These are phyloP conservation scores for Adela reaumurella DNA, from an alignment of 2,888 invertebrate species.

Conservation along the genomic window DNA sequence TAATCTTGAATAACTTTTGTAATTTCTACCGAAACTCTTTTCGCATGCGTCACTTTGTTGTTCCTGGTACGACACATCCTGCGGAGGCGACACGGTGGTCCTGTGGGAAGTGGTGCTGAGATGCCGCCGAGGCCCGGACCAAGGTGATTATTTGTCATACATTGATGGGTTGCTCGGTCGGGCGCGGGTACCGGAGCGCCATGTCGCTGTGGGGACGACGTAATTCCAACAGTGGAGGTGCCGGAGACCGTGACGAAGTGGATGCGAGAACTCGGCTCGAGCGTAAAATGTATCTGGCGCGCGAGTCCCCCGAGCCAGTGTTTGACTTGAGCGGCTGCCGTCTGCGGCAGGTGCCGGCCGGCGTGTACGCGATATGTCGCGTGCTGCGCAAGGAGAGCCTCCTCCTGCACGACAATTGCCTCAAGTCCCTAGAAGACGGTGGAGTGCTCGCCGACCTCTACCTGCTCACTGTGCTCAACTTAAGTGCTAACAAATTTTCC, in stretches of 20 bases:
- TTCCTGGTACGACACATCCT: neutral
- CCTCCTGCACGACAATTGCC: constrained; percentile 63
- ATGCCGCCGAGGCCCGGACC: neutral
- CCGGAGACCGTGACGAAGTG: constrained; percentile 17
- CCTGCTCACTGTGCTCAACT: constrained; percentile 62
- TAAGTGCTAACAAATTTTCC: constrained; percentile 63
- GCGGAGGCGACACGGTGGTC: neutral
- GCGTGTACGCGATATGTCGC: constrained; percentile 76
- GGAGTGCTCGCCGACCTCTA: constrained; percentile 69
- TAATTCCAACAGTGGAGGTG: constrained; percentile 17
- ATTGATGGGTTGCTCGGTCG: constrained; percentile 48
- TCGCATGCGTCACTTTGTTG: neutral
- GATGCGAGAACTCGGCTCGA: constrained; percentile 32
- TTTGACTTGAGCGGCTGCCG: constrained; percentile 80
- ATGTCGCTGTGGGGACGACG: constrained; percentile 44
- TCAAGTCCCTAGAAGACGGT: constrained; percentile 66
- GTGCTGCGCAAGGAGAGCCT: constrained; percentile 75
- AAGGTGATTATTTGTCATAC: neutral
- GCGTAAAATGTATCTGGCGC: constrained; percentile 47
- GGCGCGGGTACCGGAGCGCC: constrained; percentile 25
- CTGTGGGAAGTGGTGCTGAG: no score
- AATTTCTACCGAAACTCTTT: no score
- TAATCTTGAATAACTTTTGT: no score
- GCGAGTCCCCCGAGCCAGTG: constrained; percentile 75
- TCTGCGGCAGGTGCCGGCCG: constrained; percentile 68